Conservation (phyloP, 1,140 invertebrate genomes). For the Drosophila suzukii region DNA sequence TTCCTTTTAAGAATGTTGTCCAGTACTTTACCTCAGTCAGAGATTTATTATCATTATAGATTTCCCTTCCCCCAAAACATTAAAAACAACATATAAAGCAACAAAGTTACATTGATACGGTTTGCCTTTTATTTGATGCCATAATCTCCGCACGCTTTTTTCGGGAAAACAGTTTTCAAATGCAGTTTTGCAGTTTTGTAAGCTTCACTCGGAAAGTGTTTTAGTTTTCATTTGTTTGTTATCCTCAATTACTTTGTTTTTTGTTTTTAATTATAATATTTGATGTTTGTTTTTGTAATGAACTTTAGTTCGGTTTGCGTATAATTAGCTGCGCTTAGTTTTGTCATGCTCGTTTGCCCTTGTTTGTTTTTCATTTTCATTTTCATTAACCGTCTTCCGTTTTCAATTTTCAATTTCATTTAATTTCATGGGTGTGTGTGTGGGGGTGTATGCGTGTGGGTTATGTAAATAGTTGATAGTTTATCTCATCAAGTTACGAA, state of each 20-base stretch:
- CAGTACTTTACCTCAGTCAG: background rate
- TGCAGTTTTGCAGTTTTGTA: constrained; percentile 67
- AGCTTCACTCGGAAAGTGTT: constrained; percentile 63
- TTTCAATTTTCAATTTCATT: constrained; percentile 26
- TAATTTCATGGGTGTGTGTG: constrained; percentile 12
- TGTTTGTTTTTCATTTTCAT: constrained; percentile 50
- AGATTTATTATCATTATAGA: background rate
- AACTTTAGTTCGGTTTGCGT: constrained; percentile 62
- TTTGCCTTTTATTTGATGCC: constrained; percentile 77
- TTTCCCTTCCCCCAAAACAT: background rate
- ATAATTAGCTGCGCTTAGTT: constrained; percentile 72
- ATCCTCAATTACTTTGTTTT: constrained; percentile 39
- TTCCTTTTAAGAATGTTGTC: too few relatives aligned
- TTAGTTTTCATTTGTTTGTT: constrained; percentile 34
- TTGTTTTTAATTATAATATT: constrained; percentile 45
- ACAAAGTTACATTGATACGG: constrained; percentile 65
- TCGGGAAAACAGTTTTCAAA: constrained; percentile 63
- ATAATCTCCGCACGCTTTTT: constrained; percentile 59
- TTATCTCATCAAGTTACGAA: constrained; percentile 38
- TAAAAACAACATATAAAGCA: constrained; percentile 16
- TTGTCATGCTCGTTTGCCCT: constrained; percentile 65
- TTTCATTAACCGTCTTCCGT: constrained; percentile 33
- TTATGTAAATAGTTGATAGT: constrained; percentile 47
- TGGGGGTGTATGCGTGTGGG: constrained; percentile 11
- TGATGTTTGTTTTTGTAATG: constrained; percentile 52